These are phyloP conservation scores for Aptenodytes patagonicus DNA, from an alignment of 2,113 vertebrate genomes.

Conservation along the genomic window DNA sequence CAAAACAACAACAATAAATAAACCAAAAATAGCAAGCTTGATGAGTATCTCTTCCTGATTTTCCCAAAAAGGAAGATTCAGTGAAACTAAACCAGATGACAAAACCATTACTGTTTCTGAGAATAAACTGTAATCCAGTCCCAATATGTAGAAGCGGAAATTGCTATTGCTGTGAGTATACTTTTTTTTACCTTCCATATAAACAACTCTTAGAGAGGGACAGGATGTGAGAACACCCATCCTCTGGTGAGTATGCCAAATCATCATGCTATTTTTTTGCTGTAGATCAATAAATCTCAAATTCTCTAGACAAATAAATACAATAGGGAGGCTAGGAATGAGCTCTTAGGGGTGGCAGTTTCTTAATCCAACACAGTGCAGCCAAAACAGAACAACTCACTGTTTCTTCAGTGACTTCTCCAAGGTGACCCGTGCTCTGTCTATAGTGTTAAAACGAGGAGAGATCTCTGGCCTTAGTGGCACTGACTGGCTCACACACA, in stretches of 20 bases:
- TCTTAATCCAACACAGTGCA: not conserved
- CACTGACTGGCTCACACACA: not conserved
- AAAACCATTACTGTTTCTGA: slow-evolving; percentile 14
- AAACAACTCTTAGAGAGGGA: not conserved
- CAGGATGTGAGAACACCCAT: slow-evolving; percentile 11
- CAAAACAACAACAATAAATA: not conserved
- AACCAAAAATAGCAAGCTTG: not conserved
- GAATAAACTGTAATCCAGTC: not conserved
- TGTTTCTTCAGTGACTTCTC: not conserved
- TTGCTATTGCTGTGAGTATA: not conserved
- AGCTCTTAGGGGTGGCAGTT: not conserved
- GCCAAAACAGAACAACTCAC: not conserved
- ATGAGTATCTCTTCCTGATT: not conserved
- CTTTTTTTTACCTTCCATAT: not conserved
- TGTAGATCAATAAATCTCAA: slow-evolving; percentile 28
- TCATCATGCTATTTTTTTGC: not conserved
- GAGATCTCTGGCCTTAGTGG: not conserved
- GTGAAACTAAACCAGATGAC: slow-evolving; percentile 8
- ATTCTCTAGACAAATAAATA: not conserved
- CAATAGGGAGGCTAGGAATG: not conserved
- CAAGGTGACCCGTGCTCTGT: not conserved
- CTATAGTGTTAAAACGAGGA: not conserved
- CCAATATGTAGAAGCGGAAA: not conserved
- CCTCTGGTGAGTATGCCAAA: not conserved
- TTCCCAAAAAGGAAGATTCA: slow-evolving; percentile 7